Evolutionary conservation across 2,113 vertebrate species (phyloP), one percentile per base, ranked within the genome.

Genomic region (Alexandromys fortis): DNA sequence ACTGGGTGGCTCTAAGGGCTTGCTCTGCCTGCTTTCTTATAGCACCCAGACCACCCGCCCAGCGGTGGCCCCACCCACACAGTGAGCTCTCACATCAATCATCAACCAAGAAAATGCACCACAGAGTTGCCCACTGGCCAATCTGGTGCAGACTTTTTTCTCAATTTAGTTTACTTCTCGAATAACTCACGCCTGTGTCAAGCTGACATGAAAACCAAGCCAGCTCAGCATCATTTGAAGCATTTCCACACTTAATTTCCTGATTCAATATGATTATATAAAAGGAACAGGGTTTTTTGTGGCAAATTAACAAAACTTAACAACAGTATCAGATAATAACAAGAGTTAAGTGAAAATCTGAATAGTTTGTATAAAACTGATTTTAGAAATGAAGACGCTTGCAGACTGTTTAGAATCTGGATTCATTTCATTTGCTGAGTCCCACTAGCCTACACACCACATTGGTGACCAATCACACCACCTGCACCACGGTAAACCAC

Each of bases 401-500:
- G 86, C 73, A 76, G 17, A 65, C 26, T 10, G 73, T 21, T 35
- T 33, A 58, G 86, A 88, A 79, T 85, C 88, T 19, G 55, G 45
- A 38, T 77, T 78, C 52, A n/a, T 4, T 17, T 79, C 49, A 65
- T 68, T 75, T 45, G 28, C 14, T 49, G 24, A 79, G 5, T 82
- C 26, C 61, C 33, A 89, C 19, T 35, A 52, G 85, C 49, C 82
- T 76, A 81, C 75, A 93, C 90, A 96, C 30, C 91, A 94, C 35
- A 87, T 0, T 30, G 82, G 91, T 28, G 86, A 26, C 38, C 33
- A 83, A 81, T 14, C 81, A 61, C 16, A 82, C 63, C 65, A 42
- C 33, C 26, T 94, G 87, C 55, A 77, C 42, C 24, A 33, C 90
- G 73, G 68, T 93, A 95, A 91, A 92, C 94, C 91, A 96, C 95